Evolutionary conservation across 1,140 invertebrate species (phyloP), one percentile per base, ranked within the genome.

Genomic region (Branchinecta lindahli): DNA sequence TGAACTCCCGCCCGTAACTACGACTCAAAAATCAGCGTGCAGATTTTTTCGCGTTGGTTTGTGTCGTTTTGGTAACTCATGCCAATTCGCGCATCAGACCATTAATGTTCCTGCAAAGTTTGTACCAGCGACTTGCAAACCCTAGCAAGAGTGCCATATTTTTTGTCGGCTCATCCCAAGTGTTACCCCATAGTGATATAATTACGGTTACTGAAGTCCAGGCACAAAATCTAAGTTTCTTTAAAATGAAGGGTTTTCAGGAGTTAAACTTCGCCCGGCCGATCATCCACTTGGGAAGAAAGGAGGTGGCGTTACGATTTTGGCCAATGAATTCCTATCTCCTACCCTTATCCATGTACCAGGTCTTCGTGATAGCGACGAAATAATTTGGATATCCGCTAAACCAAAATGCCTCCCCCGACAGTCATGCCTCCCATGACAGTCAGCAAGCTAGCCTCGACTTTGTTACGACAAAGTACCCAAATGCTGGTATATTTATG

Each of bases 361-460:
- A n/a, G 47, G 47, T 9, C 47, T 52, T 9, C 9, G n/a, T 9
- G 47, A 52, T 52, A 9, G 47, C 47, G 47, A 52, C n/a, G 47
- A 52, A 52, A 52, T 52, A 52, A 52, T 52, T 52, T 52, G 47
- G 47, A 52, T 52, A 52, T 52, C 47, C n/a, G n/a, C 47, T 52
- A 52, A 52, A n/a, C 47, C 47, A 9, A 52, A 52, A 52, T 52
- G 47, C 47, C 47, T 52, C 9, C 47, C 47, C 9, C 47, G 47
- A 52, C 47, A 9, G 47, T 52, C n/a, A n/a, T 52, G n/a, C 9
- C n/a, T 52, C n/a, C n/a, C 47, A 52, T 52, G 47, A 52, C n/a
- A 52, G 47, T 9, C 47, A 9, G n/a, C 47, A 52, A 52, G 47
- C 47, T 9, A 52, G 47, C n/a, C 47, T 52, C n/a, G 47, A 52